These are phyloP conservation scores for Rana temporaria DNA, from an alignment of 2,113 vertebrate species.

Conservation along the genomic window DNA sequence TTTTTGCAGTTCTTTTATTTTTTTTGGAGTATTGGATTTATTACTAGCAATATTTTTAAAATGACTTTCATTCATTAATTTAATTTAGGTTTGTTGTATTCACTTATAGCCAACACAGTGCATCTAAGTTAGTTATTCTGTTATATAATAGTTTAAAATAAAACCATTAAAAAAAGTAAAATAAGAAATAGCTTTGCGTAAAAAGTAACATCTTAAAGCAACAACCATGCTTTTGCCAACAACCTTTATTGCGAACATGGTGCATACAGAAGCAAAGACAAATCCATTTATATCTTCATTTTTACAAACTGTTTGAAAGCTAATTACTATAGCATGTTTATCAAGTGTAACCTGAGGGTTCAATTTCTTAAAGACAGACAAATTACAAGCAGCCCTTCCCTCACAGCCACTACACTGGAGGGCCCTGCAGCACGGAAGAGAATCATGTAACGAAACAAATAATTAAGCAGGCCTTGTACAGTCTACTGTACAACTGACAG, in stretches of 20 bases:
- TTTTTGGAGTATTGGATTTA: too few relatives aligned
- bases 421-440: slow-evolving; percentile 52
- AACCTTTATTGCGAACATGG: too few relatives aligned
- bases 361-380: slow-evolving; percentile 36
- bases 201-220: too few relatives aligned
- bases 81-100: too few relatives aligned
- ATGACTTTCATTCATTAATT: too few relatives aligned
- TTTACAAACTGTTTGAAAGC: slow-evolving; percentile 9
- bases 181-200: too few relatives aligned
- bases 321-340: slow-evolving; percentile 52
- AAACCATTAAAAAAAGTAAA: not conserved
- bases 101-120: too few relatives aligned
- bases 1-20: too few relatives aligned
- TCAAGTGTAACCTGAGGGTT: slow-evolving; percentile 47
- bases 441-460: slow-evolving; percentile 50
- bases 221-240: too few relatives aligned
- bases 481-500: slow-evolving; percentile 56
- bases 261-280: not conserved
- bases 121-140: too few relatives aligned
- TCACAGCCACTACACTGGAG: slow-evolving; percentile 33
- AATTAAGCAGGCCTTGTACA: slow-evolving; percentile 41
- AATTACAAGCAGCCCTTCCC: slow-evolving; percentile 53
- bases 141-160: too few relatives aligned
- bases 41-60: too few relatives aligned
- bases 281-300: not conserved